A percentile compares a stretch with the other conserved stretches of the same genome.
phyloP scores from a whole-genome alignment of 1,140 invertebrate species.

The Drosophila sulfurigaster region DNA sequence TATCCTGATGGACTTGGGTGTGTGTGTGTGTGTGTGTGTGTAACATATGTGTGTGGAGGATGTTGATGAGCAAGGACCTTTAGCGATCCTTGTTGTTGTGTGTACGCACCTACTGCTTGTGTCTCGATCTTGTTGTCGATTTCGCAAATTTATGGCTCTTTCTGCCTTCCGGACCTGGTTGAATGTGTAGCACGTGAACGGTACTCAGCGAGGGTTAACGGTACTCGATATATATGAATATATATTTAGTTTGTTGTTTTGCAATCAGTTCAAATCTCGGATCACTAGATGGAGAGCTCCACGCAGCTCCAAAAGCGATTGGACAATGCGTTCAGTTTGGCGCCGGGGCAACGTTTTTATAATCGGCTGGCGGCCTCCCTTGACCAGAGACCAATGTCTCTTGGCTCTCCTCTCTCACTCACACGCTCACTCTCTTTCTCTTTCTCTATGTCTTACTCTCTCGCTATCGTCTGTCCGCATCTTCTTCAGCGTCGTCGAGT shows the following conservation, averaged over 20 bases:
- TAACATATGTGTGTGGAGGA: background rate
- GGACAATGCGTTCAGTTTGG: conserved; percentile 78
- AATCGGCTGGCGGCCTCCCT: conserved; percentile 49
- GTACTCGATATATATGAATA: conserved; percentile 10
- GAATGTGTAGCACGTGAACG: conserved; percentile 39
- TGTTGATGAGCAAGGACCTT: background rate
- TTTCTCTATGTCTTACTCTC: background rate
- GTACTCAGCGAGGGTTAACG: conserved; percentile 49
- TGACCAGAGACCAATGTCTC: conserved; percentile 23
- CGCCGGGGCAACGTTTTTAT: conserved; percentile 66
- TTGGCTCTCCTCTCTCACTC: background rate
- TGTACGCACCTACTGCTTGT: conserved; percentile 64
- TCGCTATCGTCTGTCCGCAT: conserved; percentile 9
- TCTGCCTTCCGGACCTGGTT: conserved; percentile 57
- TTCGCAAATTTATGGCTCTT: conserved; percentile 42
- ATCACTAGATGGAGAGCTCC: conserved; percentile 79
- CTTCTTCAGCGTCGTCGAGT: conserved; percentile 7
- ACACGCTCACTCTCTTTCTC: background rate
- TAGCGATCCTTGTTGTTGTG: conserved; percentile 5
- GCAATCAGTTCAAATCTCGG: conserved; percentile 31
- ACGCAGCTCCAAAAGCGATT: conserved; percentile 81
- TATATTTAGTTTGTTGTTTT: background rate
- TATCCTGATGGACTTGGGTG: conserved; percentile 21
- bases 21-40: conserved; percentile 1
- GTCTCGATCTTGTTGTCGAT: conserved; percentile 22